These are phyloP conservation scores for Pachycephus smyrnensis DNA, from an alignment of 2,888 invertebrate species.

Conservation along the genomic window DNA sequence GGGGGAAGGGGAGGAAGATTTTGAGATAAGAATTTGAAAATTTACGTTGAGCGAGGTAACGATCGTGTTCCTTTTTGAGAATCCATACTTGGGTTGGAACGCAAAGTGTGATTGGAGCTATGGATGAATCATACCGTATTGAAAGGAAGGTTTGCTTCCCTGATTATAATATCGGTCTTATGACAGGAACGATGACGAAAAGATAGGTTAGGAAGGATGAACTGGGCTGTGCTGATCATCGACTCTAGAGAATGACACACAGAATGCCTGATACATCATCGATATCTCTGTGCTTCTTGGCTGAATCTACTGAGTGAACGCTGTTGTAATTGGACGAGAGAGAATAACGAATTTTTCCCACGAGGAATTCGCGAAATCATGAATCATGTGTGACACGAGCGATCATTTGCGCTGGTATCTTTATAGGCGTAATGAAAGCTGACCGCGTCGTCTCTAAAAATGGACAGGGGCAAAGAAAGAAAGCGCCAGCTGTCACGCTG, in stretches of 20 bases:
- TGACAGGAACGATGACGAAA: neutral
- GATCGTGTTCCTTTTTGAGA: neutral
- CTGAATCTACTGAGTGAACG: neutral
- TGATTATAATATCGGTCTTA: neutral
- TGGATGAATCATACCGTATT: neutral
- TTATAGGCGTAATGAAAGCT: neutral
- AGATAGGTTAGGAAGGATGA: neutral
- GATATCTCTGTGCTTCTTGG: neutral
- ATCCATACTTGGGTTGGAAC: neutral
- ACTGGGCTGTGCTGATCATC: neutral
- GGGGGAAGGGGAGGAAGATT: neutral
- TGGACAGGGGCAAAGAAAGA: conserved; percentile 1
- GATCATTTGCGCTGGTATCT: neutral
- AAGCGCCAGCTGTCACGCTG: conserved; percentile 8
- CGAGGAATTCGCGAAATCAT: neutral
- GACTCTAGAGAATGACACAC: neutral
- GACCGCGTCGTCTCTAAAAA: conserved; percentile 2
- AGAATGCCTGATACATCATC: neutral
- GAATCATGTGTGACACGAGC: neutral
- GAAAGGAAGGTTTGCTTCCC: neutral
- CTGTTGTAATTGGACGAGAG: neutral
- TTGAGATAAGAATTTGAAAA: neutral
- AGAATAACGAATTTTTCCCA: neutral
- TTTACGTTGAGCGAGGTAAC: neutral
- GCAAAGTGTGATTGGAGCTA: neutral